phyloP scores from a whole-genome alignment of 2,888 invertebrate genomes.

The Philopedon plagiatum region DNA sequence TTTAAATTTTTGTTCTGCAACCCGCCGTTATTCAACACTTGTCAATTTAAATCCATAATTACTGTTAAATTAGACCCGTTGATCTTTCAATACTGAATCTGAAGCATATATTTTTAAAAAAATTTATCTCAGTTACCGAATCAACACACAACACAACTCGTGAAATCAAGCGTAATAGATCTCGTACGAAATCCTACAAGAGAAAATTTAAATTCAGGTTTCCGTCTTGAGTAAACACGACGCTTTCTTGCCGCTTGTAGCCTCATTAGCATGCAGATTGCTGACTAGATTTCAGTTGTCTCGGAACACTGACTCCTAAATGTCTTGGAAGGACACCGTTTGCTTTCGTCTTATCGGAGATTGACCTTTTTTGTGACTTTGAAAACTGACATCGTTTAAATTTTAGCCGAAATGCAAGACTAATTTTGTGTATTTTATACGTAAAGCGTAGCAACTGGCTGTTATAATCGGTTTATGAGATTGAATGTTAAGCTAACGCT shows the following conservation, averaged over 20 bases:
- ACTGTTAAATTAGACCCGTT: too few relatives aligned
- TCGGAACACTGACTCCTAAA: slow-evolving; percentile 18
- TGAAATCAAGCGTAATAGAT: background rate
- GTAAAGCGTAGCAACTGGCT: too few relatives aligned
- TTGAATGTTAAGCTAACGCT: too few relatives aligned
- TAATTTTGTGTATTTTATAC: too few relatives aligned
- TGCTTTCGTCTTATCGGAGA: slow-evolving; percentile 10
- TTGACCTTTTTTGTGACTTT: slow-evolving; percentile 6
- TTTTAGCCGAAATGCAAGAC: background rate
- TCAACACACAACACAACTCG: background rate
- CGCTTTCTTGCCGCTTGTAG: background rate
- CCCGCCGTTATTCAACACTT: too few relatives aligned
- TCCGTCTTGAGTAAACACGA: slow-evolving; percentile 11
- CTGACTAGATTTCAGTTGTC: slow-evolving; percentile 16
- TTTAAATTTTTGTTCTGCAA: too few relatives aligned
- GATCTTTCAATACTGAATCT: too few relatives aligned
- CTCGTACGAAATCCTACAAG: background rate
- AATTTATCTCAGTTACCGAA: background rate
- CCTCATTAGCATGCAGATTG: slow-evolving; percentile 16
- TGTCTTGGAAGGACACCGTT: slow-evolving; percentile 18
- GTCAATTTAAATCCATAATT: too few relatives aligned
- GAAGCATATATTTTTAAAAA: too few relatives aligned
- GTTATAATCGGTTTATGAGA: too few relatives aligned
- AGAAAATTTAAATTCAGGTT: slow-evolving; percentile 8
- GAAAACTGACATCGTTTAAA: background rate